Evolutionary conservation across 2,113 vertebrate species (phyloP), one percentile per base, ranked within the genome.

Genomic region (Gnathonemus echidnorhynchus): DNA sequence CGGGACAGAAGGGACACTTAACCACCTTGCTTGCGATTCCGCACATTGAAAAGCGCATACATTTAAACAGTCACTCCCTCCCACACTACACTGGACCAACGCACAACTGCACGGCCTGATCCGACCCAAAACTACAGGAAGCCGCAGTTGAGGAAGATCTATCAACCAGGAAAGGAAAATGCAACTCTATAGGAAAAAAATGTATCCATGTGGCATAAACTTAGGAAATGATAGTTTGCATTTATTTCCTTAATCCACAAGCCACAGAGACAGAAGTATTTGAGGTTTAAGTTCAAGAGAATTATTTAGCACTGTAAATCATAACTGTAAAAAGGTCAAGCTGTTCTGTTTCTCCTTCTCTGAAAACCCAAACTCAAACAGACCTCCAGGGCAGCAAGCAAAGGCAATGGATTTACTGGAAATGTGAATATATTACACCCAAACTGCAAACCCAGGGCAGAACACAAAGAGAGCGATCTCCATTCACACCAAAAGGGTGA

Each of bases 141-240:
- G 35, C 74, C 74, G 1, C 74, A 80, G 74, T 5, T 80, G 74
- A 80, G 74, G 74, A 80, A 80, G 35, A 80, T 80, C 35, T 7
- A 70, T 19, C 74, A 42, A 80, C 35, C 74, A 80, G 35, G 74
- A 80, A 80, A 42, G 74, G 74, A 80, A 80, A 80, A 80, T 80
- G 74, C 62, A 31, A 70, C 62, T 27, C 62, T 13, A 31, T 31
- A 70, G 62, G 62, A 70, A 70, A 70, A 70, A 80, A 80, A 42
- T 42, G 13, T 42, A 80, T 19, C 74, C 74, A 80, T 80, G 74
- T 42, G 74, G 74, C 74, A 42, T 42, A 80, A 80, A 80, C 74
- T 80, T 80, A 42, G 74, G 74, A 80, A 80, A 80, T 80, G 31
- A 80, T 80, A 80, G 74, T 80, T 80, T 80, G 31, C 74, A 80